phyloP scores from a whole-genome alignment of 2,888 invertebrate genomes.

The Lymantria dispar region DNA sequence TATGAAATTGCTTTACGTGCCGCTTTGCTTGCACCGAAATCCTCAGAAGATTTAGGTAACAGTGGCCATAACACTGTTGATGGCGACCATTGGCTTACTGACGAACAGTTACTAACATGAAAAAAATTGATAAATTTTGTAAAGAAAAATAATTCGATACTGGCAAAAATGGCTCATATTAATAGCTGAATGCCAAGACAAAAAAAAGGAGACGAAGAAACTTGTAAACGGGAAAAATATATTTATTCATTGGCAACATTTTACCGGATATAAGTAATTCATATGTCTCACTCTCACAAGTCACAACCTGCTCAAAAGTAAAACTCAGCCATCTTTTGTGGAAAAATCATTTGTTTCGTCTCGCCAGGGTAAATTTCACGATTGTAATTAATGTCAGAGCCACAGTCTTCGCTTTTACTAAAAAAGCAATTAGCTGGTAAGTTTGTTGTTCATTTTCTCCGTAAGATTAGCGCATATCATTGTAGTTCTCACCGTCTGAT shows the following conservation, averaged over 20 bases:
- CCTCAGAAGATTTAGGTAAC: no score
- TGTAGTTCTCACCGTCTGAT: slow-evolving; percentile 55
- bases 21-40: no score
- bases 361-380: slow-evolving; percentile 88
- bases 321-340: slow-evolving; percentile 88
- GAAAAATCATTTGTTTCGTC: slow-evolving; percentile 88
- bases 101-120: no score
- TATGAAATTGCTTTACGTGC: no score
- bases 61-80: no score
- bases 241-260: slow-evolving; percentile 47
- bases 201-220: no score
- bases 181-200: no score
- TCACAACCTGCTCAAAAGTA: slow-evolving; percentile 76
- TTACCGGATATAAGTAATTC: slow-evolving; percentile 75
- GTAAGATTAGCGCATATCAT: slow-evolving; percentile 48
- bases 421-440: slow-evolving; percentile 98
- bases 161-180: no score
- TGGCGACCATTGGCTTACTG: no score
- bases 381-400: slow-evolving; percentile 96
- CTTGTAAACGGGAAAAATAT: no score
- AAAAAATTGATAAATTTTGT: no score
- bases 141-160: no score
- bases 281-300: slow-evolving; percentile 66
- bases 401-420: slow-evolving; percentile 96
- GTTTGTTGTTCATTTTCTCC: slow-evolving; percentile 44